A percentile compares a stretch with the other conserved stretches of the same genome.
Evolutionary conservation across 2,797 vertebrate genomes (phyloP).

Genomic region (Atherinosoma microstoma): DNA sequence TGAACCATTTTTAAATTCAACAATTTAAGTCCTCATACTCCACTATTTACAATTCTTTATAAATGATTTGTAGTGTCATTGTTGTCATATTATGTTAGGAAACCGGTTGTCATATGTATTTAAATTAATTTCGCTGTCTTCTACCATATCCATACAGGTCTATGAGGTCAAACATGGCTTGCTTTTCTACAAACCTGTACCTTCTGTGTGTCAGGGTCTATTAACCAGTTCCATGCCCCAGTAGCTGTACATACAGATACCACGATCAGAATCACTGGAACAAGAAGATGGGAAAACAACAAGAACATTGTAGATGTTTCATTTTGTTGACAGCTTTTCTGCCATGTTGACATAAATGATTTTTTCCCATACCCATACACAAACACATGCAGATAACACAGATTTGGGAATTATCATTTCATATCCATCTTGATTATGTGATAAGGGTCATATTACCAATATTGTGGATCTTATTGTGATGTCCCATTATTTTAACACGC

Average conservation of each 20-base stretch:
- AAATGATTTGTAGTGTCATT: not conserved
- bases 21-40: not conserved
- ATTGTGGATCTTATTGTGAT: not conserved
- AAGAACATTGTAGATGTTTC: not conserved
- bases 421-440: not conserved
- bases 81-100: not conserved
- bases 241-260: slow-evolving; percentile 98
- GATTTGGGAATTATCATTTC: not conserved
- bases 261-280: slow-evolving; percentile 97
- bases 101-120: not conserved
- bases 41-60: not conserved
- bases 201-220: slow-evolving; percentile 99
- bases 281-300: slow-evolving; percentile 1
- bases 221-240: slow-evolving; percentile 99
- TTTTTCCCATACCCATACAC: not conserved
- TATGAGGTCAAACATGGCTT: not conserved
- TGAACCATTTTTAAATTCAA: not conserved
- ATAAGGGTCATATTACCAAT: not conserved
- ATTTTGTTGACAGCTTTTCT: not conserved
- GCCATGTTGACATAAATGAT: not conserved
- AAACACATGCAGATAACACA: not conserved
- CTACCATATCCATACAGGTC: too few species aligned
- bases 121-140: not conserved
- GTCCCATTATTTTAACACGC: not conserved
- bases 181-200: slow-evolving; percentile 67